A percentile compares a stretch with the other conserved stretches of the same genome.
Evolutionary conservation across 2,113 vertebrate species (phyloP).

Genomic region (Platichthys flesus): DNA sequence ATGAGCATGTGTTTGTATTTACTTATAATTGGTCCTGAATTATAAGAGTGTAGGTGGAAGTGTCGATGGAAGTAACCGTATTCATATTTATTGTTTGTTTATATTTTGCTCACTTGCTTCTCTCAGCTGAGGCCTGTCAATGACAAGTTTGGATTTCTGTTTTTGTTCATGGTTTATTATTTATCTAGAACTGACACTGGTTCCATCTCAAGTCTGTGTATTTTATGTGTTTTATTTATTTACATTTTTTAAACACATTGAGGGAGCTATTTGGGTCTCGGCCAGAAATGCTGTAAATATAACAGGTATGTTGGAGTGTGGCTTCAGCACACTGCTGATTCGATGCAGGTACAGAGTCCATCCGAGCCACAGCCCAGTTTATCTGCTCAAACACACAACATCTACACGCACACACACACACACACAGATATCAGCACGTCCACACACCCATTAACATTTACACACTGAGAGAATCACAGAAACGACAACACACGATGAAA

Average conservation of each 20-base stretch:
- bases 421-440: slow-evolving; percentile 50
- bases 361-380: slow-evolving; percentile 56
- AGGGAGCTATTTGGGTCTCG: slow-evolving; percentile 57
- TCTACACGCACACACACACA: slow-evolving; percentile 36
- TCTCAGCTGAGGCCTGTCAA: slow-evolving; percentile 55
- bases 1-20: slow-evolving; percentile 77
- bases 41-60: slow-evolving; percentile 74
- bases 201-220: slow-evolving; percentile 66
- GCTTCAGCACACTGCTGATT: slow-evolving; percentile 58
- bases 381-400: slow-evolving; percentile 52
- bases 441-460: slow-evolving; percentile 66
- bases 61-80: slow-evolving; percentile 68
- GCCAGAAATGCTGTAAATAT: slow-evolving; percentile 77
- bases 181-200: slow-evolving; percentile 64
- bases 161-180: slow-evolving; percentile 46
- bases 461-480: slow-evolving; percentile 63
- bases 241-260: slow-evolving; percentile 19
- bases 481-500: slow-evolving; percentile 56
- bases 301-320: slow-evolving; percentile 52
- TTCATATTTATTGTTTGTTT: slow-evolving; percentile 70
- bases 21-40: slow-evolving; percentile 73
- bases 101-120: slow-evolving; percentile 41
- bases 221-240: slow-evolving; percentile 27
- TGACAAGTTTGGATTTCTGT: slow-evolving; percentile 37
- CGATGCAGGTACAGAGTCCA: slow-evolving; percentile 52